Percentiles rank a stretch among this genome's conserved stretches.
These are phyloP conservation scores for Nephrocerus scutellatus DNA, from an alignment of 2,888 invertebrate species.

Conservation along the genomic window DNA sequence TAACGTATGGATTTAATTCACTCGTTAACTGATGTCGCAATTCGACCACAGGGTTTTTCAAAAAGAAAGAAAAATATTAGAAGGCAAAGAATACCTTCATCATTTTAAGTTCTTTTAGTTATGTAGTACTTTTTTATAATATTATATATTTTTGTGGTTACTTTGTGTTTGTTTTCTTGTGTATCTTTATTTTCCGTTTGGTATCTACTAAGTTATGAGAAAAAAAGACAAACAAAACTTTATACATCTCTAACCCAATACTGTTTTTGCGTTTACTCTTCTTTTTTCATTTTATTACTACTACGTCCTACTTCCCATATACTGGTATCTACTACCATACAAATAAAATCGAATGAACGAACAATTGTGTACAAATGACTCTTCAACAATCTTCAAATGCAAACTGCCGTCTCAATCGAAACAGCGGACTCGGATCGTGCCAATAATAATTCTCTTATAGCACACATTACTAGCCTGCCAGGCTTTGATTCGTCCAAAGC, in stretches of 20 bases:
- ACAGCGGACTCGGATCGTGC: constrained; percentile 50
- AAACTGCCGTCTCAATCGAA: constrained; percentile 9
- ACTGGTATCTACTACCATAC: neutral
- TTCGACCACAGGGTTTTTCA: too few relatives aligned
- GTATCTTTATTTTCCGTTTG: neutral
- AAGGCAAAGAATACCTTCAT: too few relatives aligned
- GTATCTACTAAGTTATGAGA: neutral
- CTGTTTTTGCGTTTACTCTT: constrained; percentile 12
- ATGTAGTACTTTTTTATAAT: neutral
- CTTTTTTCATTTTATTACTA: constrained; percentile 14
- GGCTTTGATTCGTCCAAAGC: constrained; percentile 64
- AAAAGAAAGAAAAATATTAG: too few relatives aligned
- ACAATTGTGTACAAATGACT: constrained; percentile 8
- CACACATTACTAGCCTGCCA: constrained; percentile 62
- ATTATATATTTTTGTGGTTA: neutral
- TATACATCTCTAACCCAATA: constrained; percentile 16
- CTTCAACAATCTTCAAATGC: constrained; percentile 1
- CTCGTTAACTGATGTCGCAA: too few relatives aligned
- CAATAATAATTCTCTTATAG: constrained; percentile 63
- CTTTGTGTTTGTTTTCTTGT: neutral
- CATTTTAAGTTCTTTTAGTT: neutral
- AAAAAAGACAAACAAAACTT: constrained; percentile 2
- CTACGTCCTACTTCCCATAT: neutral
- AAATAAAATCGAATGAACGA: constrained; percentile 4
- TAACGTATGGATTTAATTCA: too few relatives aligned